Conservation (phyloP, 2,113 vertebrate genomes). For the Bettongia penicillata region DNA sequence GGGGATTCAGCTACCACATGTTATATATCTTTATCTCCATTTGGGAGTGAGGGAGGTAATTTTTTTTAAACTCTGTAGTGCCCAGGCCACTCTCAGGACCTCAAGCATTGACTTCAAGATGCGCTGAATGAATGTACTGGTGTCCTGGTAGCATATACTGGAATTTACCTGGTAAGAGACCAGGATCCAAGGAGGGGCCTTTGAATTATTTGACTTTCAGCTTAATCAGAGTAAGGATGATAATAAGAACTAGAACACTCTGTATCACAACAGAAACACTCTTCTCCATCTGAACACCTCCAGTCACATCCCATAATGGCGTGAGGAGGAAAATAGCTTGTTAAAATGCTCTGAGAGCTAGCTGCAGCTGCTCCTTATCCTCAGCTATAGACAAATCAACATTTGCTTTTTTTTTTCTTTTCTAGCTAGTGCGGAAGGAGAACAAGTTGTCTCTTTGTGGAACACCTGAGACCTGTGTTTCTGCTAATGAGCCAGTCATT, state of each 20-base stretch:
- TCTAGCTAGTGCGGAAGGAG: neutral
- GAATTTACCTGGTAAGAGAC: neutral
- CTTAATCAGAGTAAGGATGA: slow-evolving; percentile 15
- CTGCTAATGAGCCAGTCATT: neutral
- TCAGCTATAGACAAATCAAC: neutral
- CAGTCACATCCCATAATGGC: neutral
- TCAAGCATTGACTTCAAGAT: neutral
- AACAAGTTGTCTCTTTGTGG: neutral
- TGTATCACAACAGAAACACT: neutral
- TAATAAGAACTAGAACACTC: neutral
- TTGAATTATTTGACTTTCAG: slow-evolving; percentile 13
- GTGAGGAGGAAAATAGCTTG: neutral
- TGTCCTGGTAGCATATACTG: neutral
- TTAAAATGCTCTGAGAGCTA: neutral
- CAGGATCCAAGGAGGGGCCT: neutral
- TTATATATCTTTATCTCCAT: neutral
- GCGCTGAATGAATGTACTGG: neutral
- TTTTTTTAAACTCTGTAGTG: neutral
- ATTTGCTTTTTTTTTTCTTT: neutral
- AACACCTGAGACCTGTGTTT: neutral
- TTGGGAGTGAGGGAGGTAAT: neutral
- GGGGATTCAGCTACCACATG: neutral
- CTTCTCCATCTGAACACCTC: neutral
- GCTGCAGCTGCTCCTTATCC: neutral
- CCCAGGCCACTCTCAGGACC: neutral